Conservation (phyloP, 2,888 invertebrate genomes). For the Mechanitis mazaeus region DNA sequence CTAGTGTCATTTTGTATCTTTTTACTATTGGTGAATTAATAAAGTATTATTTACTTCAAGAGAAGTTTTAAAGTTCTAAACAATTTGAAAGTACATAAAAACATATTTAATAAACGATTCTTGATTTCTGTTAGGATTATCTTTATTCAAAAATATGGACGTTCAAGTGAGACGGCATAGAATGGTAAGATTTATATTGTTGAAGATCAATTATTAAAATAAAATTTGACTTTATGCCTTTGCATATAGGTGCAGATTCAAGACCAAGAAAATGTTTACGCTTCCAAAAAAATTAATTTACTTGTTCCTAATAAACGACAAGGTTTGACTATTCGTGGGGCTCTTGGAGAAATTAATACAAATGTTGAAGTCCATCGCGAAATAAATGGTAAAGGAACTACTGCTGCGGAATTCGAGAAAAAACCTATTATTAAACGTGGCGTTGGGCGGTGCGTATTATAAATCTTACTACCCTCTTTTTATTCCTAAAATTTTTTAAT, state of each 20-base stretch:
- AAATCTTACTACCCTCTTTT: constrained; percentile 33
- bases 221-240: neutral
- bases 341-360: constrained; percentile 61
- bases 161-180: constrained; percentile 52
- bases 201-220: neutral
- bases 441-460: constrained; percentile 40
- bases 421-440: constrained; percentile 47
- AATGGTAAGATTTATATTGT: constrained; percentile 42
- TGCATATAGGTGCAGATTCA: constrained; percentile 44
- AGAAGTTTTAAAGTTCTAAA: no score
- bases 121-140: constrained; percentile 2
- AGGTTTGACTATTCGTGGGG: constrained; percentile 55
- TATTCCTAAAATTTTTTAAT: neutral
- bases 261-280: constrained; percentile 63
- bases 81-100: neutral
- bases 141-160: constrained; percentile 45
- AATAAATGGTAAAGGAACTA: constrained; percentile 52
- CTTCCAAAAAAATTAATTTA: constrained; percentile 46
- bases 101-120: neutral
- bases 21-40: no score
- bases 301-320: constrained; percentile 48
- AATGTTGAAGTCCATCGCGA: constrained; percentile 59
- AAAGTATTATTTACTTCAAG: no score
- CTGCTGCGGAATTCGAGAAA: constrained; percentile 59
- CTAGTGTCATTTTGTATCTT: constrained; percentile 2